Evolutionary conservation across 2,888 invertebrate genomes (phyloP).

Genomic region (Rotaria socialis): DNA sequence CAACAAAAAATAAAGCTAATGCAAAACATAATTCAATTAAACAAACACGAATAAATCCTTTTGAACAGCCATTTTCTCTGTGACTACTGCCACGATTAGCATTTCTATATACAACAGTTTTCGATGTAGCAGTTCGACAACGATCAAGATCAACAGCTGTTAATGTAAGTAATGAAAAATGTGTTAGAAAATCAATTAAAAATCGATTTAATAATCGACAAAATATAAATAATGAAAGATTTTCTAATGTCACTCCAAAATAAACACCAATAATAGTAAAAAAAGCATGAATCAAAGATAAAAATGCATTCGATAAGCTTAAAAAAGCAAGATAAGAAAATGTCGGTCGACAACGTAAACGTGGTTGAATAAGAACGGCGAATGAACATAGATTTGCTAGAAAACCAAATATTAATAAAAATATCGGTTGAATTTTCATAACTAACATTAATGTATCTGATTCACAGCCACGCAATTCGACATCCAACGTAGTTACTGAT

Average conservation of each 20-base stretch:
- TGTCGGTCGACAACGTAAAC: slow-evolving; percentile 55
- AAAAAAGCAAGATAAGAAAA: slow-evolving; percentile 56
- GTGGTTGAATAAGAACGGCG: slow-evolving; percentile 48
- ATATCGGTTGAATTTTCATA: background rate
- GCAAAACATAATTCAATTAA: background rate
- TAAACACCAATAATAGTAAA: background rate
- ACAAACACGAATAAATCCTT: background rate
- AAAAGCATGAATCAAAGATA: background rate
- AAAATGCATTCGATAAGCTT: background rate
- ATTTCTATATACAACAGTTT: background rate
- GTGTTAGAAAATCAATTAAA: background rate
- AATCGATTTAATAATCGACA: slow-evolving; percentile 15
- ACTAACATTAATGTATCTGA: background rate
- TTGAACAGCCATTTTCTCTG: background rate
- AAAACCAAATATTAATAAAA: background rate
- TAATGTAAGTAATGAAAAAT: background rate
- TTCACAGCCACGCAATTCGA: background rate
- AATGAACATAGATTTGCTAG: background rate
- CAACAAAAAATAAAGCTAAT: background rate
- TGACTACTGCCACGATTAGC: background rate
- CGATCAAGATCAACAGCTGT: background rate
- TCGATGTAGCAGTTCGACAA: background rate
- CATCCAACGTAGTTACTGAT: background rate
- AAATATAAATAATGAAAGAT: background rate
- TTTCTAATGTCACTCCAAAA: background rate